Conservation (phyloP, 2,797 vertebrate species). For the Falco concolor region DNA sequence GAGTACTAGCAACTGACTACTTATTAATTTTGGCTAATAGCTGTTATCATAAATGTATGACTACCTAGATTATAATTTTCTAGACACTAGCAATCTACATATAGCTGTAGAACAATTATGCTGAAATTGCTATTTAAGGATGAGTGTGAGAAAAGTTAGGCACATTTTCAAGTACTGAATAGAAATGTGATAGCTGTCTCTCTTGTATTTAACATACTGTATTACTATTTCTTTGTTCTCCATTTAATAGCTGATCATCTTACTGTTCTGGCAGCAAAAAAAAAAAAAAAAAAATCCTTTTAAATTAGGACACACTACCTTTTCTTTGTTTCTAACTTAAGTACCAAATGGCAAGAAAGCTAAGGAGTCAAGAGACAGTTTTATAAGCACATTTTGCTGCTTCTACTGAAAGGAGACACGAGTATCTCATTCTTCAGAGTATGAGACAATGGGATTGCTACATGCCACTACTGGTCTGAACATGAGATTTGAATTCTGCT, state of each 20-base stretch:
- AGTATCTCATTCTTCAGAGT: background rate
- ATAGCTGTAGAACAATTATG: background rate
- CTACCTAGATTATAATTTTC: background rate
- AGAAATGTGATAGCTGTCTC: background rate
- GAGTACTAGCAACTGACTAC: background rate
- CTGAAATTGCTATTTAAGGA: background rate
- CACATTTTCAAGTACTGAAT: background rate
- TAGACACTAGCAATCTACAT: background rate
- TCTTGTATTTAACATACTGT: background rate
- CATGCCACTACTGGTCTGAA: background rate
- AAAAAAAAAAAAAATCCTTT: background rate
- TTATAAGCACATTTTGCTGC: background rate
- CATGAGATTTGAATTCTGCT: background rate
- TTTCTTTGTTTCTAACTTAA: background rate
- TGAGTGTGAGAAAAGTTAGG: background rate
- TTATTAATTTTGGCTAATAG: background rate
- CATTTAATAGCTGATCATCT: background rate
- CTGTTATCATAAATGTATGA: background rate
- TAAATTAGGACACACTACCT: background rate
- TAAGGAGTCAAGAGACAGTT: background rate
- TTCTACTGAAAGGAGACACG: background rate
- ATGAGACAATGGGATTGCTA: background rate
- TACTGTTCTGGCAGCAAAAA: background rate
- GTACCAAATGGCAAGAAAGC: background rate
- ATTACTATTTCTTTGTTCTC: background rate